Percentiles rank a stretch among this genome's conserved stretches.
phyloP scores from a whole-genome alignment of 2,113 vertebrate genomes.

The Lates calcarifer region DNA sequence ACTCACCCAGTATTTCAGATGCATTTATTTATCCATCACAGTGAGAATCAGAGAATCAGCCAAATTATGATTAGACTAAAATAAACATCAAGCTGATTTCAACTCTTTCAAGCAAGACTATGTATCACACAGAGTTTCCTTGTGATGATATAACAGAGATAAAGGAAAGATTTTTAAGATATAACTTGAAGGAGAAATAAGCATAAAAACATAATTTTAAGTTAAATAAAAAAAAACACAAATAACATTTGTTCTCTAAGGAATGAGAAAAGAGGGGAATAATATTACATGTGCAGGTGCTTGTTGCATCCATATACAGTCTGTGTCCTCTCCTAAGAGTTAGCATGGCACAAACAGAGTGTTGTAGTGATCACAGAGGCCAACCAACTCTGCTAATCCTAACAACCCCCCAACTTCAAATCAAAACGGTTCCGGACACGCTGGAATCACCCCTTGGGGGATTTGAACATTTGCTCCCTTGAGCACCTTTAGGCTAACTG shows the following conservation, averaged over 20 bases:
- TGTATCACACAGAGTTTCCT: neutral
- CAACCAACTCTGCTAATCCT: conserved; percentile 3
- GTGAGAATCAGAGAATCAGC: neutral
- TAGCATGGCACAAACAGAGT: neutral
- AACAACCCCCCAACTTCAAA: conserved; percentile 44
- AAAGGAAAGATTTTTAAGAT: neutral
- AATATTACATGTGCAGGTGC: neutral
- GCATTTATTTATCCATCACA: neutral
- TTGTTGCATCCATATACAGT: neutral
- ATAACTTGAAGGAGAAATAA: neutral
- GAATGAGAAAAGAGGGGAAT: neutral
- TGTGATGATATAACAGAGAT: neutral
- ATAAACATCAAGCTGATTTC: neutral
- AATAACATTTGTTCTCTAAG: neutral
- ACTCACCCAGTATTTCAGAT: neutral
- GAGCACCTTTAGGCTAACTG: conserved; percentile 41
- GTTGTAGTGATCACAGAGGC: neutral
- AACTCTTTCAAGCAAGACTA: neutral
- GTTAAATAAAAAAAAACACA: neutral
- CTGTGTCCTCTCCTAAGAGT: neutral
- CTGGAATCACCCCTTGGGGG: conserved; percentile 45
- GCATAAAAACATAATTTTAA: too few relatives aligned
- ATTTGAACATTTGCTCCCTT: conserved; percentile 54
- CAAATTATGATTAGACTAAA: neutral
- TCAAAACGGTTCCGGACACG: conserved; percentile 25